Conservation (phyloP, 1,140 invertebrate genomes). For the Chionoecetes opilio region DNA sequence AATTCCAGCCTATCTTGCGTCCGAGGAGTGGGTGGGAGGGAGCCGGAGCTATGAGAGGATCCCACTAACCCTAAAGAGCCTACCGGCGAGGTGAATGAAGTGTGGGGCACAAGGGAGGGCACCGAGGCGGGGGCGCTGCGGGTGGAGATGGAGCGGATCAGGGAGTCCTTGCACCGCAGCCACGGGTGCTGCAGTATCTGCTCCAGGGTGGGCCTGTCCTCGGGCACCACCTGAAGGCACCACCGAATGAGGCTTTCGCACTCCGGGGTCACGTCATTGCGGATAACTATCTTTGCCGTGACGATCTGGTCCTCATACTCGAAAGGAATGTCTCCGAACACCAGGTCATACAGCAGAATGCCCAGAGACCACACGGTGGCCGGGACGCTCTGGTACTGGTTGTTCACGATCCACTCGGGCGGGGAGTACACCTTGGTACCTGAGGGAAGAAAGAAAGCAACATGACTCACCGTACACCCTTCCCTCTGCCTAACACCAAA, state of each 20-base stretch:
- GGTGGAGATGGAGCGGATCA: constrained; percentile 70
- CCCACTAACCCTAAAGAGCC: constrained; percentile 72
- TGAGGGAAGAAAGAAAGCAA: not conserved
- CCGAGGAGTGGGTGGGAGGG: constrained; percentile 69
- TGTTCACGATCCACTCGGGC: constrained; percentile 86
- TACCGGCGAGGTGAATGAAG: constrained; percentile 62
- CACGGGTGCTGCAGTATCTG: constrained; percentile 87
- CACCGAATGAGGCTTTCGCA: constrained; percentile 87
- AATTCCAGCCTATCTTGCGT: constrained; percentile 67
- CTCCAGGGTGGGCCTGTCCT: constrained; percentile 85
- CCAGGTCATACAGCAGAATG: constrained; percentile 87
- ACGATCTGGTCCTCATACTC: constrained; percentile 89
- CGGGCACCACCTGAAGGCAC: constrained; percentile 86
- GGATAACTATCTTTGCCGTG: constrained; percentile 85
- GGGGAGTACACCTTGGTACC: constrained; percentile 86
- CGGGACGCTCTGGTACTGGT: constrained; percentile 85
- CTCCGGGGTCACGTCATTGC: constrained; percentile 84
- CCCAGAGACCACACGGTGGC: constrained; percentile 87
- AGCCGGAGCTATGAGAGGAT: constrained; percentile 76
- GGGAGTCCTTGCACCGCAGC: constrained; percentile 81
- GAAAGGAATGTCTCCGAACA: constrained; percentile 89
- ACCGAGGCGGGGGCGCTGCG: constrained; percentile 64
- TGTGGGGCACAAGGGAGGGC: constrained; percentile 7
- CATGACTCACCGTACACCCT: not conserved
- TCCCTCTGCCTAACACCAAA: not conserved